Evolutionary conservation across 2,888 invertebrate genomes (phyloP), one percentile per base, ranked within the genome.

Genomic region (Lapara coniferarum): DNA sequence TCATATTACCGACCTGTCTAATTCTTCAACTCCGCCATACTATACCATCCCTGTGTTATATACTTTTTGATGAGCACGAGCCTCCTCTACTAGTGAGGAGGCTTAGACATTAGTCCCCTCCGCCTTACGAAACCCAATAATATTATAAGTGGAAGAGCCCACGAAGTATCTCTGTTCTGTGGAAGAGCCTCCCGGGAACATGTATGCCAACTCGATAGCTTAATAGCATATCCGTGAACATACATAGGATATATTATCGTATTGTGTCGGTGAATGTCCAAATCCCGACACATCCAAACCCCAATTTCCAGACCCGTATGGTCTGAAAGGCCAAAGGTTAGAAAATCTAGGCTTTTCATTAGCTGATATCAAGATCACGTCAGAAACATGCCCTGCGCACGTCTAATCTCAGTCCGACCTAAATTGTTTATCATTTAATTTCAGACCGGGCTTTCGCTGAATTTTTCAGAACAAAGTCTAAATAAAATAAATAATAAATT

Each of bases 241-340:
- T 74, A 71, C 77, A 80, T n/a, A n/a, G n/a, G 75, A 82, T 84
- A 85, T 82, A 85, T 85, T 79, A 80, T 75, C 78, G 81, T 74
- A 78, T 46, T 46, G 59, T 12, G 46, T 19, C 1, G 1, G 44
- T 16, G 46, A 16, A 16, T n/a, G 2, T 44, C 46, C 46, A 2
- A 44, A 46, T 16, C 44, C 46, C 16, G 16, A 57, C 16, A 25
- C 49, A 19, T 63, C 63, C 19, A 59, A 56, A 0, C 6, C 56
- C 30, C 25, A 57, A 57, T 14, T 49, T 19, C 13, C 63, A 46
- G 19, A 49, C 63, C 63, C 63, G 63, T 19, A 49, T 63, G 13
- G 19, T 16, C 49, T 49, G 4, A 46, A 44, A 55, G 49, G 63
- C 49, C 49, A 63, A 63, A 63, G 63, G 19, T 12, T 49, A 16